Evolutionary conservation across 2,888 invertebrate species (phyloP), one percentile per base, ranked within the genome.

Genomic region (Rhingia rostrata): DNA sequence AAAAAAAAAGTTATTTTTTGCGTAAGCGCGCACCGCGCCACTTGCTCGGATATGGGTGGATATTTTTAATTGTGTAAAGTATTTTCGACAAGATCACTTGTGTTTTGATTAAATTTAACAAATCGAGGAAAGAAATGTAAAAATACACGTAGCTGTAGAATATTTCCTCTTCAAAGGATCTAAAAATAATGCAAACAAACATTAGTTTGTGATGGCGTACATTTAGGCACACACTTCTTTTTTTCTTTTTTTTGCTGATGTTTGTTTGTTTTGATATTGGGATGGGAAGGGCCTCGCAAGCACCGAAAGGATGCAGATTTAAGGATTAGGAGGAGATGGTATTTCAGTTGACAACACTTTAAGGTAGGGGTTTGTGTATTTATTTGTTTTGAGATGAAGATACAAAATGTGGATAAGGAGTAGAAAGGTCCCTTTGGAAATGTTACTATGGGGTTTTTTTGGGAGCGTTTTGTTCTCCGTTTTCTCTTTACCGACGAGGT

Each of bases 31-130:
- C 60, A 66, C 32, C 64, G 43, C 51, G 53, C 47, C 22, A 43
- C 49, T 9, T 37, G 47, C 7, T 61, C 49, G 37, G 39, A 47
- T 64, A 66, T 70, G 77, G 82, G 49, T 63, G 74, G 80, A 84
- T 84, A 80, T 84, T 84, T 84, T 84, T 84, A 80, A 84, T 84
- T 84, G 84, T 84, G 84, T 84, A 80, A 81, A 74, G 84, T 84
- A 70, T 80, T 84, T 80, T 84, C 63, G 80, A 72, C 63, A 56
- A 73, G 73, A 75, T 73, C 81, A 77, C 60, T 75, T 60, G 69
- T 84, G 79, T 80, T 84, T 84, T 84, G 84, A 80, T 84, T 80
- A 58, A 74, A 75, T 54, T 49, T 30, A 43, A 10, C 32, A 51
- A 58, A 41, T 35, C 35, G 41, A 60, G 37, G 30, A 60, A 39